Evolutionary conservation across 2,888 invertebrate species (phyloP), one percentile per base, ranked within the genome.

Genomic region (Ectemnius continuus): DNA sequence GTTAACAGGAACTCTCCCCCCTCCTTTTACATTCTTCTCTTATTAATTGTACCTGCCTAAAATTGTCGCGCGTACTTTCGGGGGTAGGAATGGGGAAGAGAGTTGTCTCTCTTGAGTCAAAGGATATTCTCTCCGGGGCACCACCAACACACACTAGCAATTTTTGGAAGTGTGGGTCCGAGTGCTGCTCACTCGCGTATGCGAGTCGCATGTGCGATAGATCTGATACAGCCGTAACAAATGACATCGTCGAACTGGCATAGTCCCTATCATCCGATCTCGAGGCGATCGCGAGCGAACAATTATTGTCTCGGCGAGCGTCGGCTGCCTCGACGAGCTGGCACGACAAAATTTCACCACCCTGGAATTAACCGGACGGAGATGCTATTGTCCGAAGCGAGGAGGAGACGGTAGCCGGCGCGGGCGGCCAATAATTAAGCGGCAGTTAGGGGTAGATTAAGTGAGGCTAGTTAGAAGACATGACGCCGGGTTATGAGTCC

Each of bases 181-280:
- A 5, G 3, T 2, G 23, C 23, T 23, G 23, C 23, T 23, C 23
- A 23, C 63, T 66, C 69, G 61, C 72, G 78, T 80, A 80, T 80
- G 81, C 82, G 76, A 76, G 78, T 82, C 84, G 85, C 84, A 86
- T 84, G 78, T 78, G 84, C 82, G 78, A 82, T 68, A 80, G 81
- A 87, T 87, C 87, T 85, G 87, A 87, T 87, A 82, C 46, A 85
- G 78, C 81, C 77, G 76, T 88, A 88, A 88, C 86, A 87, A 88
- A 88, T 88, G 88, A 87, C 88, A 88, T 86, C 86, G 86, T 86
- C 87, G 84, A 87, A 87, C 86, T 79, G 85, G 81, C 84, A 84
- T 82, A 80, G 86, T 81, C 81, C 68, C 83, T 86, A 86, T 87
- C 87, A 86, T 81, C 80, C 72, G 70, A 87, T 87, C 87, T 87